Conservation (phyloP, 2,113 vertebrate species). For the Tringa solitaria region DNA sequence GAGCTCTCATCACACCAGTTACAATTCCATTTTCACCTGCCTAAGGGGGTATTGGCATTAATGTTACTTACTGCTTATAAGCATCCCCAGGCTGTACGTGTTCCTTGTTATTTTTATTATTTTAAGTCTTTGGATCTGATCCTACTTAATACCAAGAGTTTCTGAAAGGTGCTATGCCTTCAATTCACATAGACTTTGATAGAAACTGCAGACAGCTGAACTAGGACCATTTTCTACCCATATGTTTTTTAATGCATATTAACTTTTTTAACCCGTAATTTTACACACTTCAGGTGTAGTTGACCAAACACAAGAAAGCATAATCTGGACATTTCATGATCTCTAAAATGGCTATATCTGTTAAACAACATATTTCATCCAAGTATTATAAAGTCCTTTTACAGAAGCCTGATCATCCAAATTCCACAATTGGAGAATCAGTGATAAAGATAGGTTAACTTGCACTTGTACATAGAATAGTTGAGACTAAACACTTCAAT, state of each 20-base stretch:
- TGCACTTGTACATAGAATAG: background rate
- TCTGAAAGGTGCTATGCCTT: background rate
- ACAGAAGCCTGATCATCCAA: background rate
- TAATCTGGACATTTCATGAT: background rate
- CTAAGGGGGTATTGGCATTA: background rate
- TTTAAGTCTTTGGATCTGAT: background rate
- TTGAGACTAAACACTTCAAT: background rate
- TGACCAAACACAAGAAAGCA: background rate
- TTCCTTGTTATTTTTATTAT: background rate
- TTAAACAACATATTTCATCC: background rate
- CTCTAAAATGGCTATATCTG: background rate
- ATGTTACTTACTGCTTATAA: background rate
- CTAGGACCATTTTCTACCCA: background rate
- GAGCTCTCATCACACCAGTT: constrained; percentile 24
- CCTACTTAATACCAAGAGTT: background rate
- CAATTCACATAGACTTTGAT: background rate
- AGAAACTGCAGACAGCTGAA: background rate
- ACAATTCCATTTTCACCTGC: constrained; percentile 38
- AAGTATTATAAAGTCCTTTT: background rate
- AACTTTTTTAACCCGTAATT: background rate
- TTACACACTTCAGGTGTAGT: background rate
- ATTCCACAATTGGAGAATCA: background rate
- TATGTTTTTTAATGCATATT: background rate
- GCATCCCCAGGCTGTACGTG: background rate
- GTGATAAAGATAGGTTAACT: background rate